Evolutionary conservation across 2,888 invertebrate species (phyloP).

Genomic region (Masnerella sp.): DNA sequence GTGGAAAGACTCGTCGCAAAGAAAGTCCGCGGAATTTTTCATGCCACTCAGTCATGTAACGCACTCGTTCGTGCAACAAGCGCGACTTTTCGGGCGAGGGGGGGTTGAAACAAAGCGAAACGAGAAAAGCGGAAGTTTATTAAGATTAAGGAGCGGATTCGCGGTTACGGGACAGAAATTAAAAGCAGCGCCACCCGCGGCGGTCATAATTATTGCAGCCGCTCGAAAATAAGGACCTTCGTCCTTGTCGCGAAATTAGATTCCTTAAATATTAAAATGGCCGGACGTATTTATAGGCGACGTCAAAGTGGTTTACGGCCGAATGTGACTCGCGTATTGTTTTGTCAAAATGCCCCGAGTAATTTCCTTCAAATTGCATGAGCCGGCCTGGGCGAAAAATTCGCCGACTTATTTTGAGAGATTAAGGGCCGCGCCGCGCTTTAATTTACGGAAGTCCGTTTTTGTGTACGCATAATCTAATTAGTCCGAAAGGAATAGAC

Average conservation of each 20-base stretch:
- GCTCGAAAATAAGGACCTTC: conserved; percentile 26
- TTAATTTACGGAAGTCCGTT: too few species aligned
- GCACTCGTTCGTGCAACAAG: conserved; percentile 53
- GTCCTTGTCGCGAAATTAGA: conserved; percentile 27
- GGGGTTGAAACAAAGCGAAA: conserved; percentile 48
- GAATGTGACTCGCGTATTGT: conserved; percentile 3
- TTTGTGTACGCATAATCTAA: too few species aligned
- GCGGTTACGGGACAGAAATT: conserved; percentile 68
- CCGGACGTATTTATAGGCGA: conserved; percentile 18
- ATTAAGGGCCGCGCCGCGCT: too few species aligned
- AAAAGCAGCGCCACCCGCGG: conserved; percentile 38
- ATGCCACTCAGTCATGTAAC: conserved; percentile 52
- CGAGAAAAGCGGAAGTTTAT: conserved; percentile 72
- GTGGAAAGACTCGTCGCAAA: conserved; percentile 59
- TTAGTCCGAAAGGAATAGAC: too few species aligned
- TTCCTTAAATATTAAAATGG: conserved; percentile 40
- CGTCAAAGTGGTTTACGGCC: conserved; percentile 16
- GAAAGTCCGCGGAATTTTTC: conserved; percentile 57
- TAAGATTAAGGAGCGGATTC: conserved; percentile 76
- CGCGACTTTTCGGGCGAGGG: conserved; percentile 32
- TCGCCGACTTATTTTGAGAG: neutral
- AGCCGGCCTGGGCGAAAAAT: neutral
- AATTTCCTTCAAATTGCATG: too few species aligned
- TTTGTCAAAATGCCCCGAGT: conserved; percentile 2
- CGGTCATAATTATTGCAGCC: conserved; percentile 53